Percentiles rank a stretch among this genome's conserved stretches.
phyloP scores from a whole-genome alignment of 2,113 vertebrate genomes.

The Propithecus coquereli region DNA sequence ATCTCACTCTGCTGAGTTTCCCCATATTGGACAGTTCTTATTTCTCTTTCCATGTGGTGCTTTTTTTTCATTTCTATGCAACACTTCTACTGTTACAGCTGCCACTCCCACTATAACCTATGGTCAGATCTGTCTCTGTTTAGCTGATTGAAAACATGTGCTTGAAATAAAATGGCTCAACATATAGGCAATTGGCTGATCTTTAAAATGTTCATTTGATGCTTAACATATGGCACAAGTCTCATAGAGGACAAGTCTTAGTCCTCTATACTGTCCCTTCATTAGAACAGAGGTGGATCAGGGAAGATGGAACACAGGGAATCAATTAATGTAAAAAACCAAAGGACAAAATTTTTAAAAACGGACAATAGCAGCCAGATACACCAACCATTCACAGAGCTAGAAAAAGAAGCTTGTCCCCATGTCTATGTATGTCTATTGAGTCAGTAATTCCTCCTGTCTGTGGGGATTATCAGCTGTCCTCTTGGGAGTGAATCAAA shows the following conservation, averaged over 20 bases:
- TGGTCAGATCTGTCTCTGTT: neutral
- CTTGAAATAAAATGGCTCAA: neutral
- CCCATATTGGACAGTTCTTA: fast-evolving
- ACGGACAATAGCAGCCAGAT: neutral
- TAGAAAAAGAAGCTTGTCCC: neutral
- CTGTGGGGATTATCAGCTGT: constrained; percentile 1
- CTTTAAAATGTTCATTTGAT: neutral
- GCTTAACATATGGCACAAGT: neutral
- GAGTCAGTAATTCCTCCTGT: neutral
- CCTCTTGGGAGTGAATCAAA: neutral
- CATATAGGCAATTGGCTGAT: neutral
- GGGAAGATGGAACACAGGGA: neutral
- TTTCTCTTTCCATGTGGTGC: neutral
- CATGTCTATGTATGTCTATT: neutral
- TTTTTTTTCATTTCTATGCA: neutral
- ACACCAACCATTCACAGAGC: neutral
- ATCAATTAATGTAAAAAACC: neutral
- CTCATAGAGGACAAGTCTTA: neutral
- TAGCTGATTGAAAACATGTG: neutral
- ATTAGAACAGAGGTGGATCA: neutral
- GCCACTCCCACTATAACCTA: neutral
- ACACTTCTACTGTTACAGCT: neutral
- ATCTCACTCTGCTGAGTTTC: neutral
- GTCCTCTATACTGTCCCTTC: neutral
- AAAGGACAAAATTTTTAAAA: neutral